Conservation (phyloP, 2,113 vertebrate genomes). For the Antechinus stuartii region DNA sequence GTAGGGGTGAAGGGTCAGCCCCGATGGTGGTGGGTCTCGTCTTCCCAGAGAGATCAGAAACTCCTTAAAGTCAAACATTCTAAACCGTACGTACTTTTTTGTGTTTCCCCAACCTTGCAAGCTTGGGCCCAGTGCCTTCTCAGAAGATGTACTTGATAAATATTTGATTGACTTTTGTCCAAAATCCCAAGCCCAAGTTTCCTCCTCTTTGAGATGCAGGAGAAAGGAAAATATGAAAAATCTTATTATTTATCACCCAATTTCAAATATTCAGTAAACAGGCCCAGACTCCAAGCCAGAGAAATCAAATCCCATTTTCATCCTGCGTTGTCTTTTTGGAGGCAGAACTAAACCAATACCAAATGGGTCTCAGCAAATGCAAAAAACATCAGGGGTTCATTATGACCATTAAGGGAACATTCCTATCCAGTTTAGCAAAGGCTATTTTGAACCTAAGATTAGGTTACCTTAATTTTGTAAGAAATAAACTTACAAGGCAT, state of each 20-base stretch:
- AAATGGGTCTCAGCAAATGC: constrained; percentile 73
- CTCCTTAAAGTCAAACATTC: too few relatives aligned
- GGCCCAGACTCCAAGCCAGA: constrained; percentile 60
- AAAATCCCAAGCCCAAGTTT: constrained; percentile 61
- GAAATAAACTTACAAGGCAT: neutral
- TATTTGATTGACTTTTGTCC: constrained; percentile 47
- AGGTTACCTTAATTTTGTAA: constrained; percentile 38
- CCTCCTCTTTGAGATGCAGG: constrained; percentile 62
- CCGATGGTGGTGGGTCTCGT: too few relatives aligned
- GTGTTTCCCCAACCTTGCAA: neutral
- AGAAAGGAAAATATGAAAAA: neutral
- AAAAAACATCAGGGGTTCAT: constrained; percentile 82
- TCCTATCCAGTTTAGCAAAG: constrained; percentile 74
- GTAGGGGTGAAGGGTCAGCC: too few relatives aligned
- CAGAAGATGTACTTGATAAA: neutral
- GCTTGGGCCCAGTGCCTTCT: constrained; percentile 13
- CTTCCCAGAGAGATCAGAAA: too few relatives aligned
- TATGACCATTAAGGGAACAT: constrained; percentile 77
- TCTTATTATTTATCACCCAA: neutral
- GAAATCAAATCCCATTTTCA: constrained; percentile 53
- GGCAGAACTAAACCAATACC: constrained; percentile 66
- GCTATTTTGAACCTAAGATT: constrained; percentile 78
- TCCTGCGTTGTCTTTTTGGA: constrained; percentile 66
- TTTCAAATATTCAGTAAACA: constrained; percentile 59
- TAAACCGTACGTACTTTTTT: too few relatives aligned